Base-by-base conservation (phyloP, 1,140 invertebrate genomes). In the Drosophila kepulauana region DNA sequence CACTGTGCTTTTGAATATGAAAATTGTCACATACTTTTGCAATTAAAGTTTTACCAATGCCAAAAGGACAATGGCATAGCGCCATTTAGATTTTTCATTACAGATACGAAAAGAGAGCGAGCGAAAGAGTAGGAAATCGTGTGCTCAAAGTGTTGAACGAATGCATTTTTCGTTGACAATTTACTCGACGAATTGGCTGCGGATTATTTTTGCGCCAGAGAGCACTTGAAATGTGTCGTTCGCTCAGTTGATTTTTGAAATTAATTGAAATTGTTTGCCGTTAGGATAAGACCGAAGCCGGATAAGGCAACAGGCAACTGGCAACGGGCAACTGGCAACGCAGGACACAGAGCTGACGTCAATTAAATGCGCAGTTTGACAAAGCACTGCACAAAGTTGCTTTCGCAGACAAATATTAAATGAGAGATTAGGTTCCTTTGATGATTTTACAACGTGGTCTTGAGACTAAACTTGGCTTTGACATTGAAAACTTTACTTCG, bases 201-300 rank as follows among this genome's bases (percentile, higher is more conserved):
- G 33, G 75, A 63, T 75, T 75, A 70, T 48, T 13, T 43, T 75
- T 57, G 30, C 45, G 35, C 16, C 52, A 41, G 51, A 38, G 51
- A 28, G 54, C 70, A 62, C 73, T 79, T 76, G 65, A 78, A 80
- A 52, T 71, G 66, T 74, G 71, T 69, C 64, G 62, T 59, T 66
- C 76, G 80, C 84, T 82, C 63, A 71, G 82, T 69, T 84, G 84
- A 88, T 72, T 87, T 87, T 82, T 71, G 73, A 87, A 88, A 84
- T 88, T 87, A 87, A 87, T 87, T 87, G 82, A 88, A 87, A 87
- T 88, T 78, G 82, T 77, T 76, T 79, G 13, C 63, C 71, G 54
- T 15, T 10, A n/a, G 64, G 41, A 41, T 78, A 56, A 68, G 35
- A 11, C n/a, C 25, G 49, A 49, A 66, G 69, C 51, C 61, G 56